Evolutionary conservation across 2,113 vertebrate genomes (phyloP).

Genomic region (Labrus mixtus): DNA sequence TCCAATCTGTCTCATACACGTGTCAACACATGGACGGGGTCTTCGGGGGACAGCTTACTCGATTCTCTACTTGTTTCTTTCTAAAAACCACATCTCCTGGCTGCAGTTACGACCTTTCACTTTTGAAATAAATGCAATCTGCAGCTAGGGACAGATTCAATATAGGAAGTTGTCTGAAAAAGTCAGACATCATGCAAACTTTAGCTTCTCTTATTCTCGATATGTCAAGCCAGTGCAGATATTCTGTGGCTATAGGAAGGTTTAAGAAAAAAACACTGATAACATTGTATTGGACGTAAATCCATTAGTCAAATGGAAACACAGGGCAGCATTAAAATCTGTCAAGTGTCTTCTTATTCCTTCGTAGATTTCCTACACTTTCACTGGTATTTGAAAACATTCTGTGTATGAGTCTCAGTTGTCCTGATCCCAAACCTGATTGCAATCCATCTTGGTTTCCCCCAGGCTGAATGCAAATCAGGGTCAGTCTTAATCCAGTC

Average conservation of each 20-base stretch:
- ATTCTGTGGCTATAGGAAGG: too few species aligned
- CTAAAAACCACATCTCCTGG: not conserved
- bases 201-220: not conserved
- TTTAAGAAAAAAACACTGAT: too few species aligned
- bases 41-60: slow-evolving; percentile 18
- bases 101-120: slow-evolving; percentile 16
- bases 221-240: not conserved
- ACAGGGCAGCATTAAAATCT: too few species aligned
- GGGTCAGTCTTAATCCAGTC: not conserved
- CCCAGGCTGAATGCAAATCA: slow-evolving; percentile 2
- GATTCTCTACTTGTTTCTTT: slow-evolving; percentile 35
- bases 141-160: slow-evolving; percentile 16
- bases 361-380: not conserved
- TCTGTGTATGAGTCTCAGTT: not conserved
- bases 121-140: slow-evolving; percentile 44
- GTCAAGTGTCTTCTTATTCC: not conserved
- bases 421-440: not conserved
- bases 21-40: slow-evolving; percentile 13
- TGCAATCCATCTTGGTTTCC: slow-evolving; percentile 1
- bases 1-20: slow-evolving; percentile 27
- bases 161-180: slow-evolving; percentile 11
- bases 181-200: slow-evolving; percentile 4
- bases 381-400: not conserved
- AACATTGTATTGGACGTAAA: too few species aligned
- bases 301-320: too few species aligned